These are phyloP conservation scores for Sebastes steindachneri DNA, from an alignment of 2,797 vertebrate species.

Conservation along the genomic window DNA sequence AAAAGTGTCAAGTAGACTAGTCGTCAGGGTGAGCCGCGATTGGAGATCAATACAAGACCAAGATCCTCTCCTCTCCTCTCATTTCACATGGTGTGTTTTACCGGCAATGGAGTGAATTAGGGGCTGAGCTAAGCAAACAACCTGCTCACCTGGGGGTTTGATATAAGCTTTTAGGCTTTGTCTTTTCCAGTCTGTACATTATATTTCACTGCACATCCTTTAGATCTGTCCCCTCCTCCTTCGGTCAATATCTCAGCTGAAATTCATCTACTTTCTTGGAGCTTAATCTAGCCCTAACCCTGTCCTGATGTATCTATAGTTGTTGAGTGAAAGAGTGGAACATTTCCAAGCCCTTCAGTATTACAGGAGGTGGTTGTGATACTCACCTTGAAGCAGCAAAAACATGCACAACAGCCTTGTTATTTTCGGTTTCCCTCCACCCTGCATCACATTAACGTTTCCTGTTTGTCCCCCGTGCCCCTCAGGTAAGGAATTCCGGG, in stretches of 20 bases:
- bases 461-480: conserved; percentile 19
- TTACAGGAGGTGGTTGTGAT: background rate
- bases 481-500: conserved; percentile 91
- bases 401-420: background rate
- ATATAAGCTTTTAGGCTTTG: conserved; percentile 71
- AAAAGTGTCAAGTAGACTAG: conserved; percentile 44
- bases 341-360: conserved; percentile 1
- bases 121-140: conserved; percentile 69
- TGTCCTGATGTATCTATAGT: conserved; percentile 4
- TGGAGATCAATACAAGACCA: conserved; percentile 69
- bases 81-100: conserved; percentile 71
- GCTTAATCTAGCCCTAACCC: conserved; percentile 24
- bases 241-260: conserved; percentile 51
- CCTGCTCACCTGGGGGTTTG: conserved; percentile 69
- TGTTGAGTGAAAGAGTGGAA: conserved; percentile 4
- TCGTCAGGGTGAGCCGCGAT: conserved; percentile 39
- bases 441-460: conserved; percentile 4
- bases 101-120: conserved; percentile 65
- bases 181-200: conserved; percentile 60
- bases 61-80: conserved; percentile 55
- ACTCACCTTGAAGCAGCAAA: conserved; percentile 34
- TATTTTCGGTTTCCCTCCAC: conserved; percentile 11
- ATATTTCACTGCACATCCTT: conserved; percentile 61
- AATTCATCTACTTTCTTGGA: conserved; percentile 49
- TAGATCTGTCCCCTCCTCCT: conserved; percentile 30